Conservation (phyloP, 2,113 vertebrate genomes). For the Pongo pygmaeus region DNA sequence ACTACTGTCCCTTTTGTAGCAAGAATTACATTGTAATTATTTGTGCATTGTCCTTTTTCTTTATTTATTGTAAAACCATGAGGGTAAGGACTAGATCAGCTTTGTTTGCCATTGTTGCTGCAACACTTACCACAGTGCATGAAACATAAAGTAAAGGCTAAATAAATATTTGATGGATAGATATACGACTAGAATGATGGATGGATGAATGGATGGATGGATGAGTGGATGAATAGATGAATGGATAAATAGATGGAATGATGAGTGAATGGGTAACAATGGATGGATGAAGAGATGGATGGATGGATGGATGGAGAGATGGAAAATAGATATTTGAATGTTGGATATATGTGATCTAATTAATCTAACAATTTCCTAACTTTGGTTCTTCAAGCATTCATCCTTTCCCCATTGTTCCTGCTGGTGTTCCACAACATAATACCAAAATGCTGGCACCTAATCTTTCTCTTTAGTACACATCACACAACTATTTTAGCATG, state of each 20-base stretch:
- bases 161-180: background rate
- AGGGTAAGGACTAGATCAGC: background rate
- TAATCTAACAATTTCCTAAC: background rate
- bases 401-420: background rate
- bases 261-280: too few relatives aligned
- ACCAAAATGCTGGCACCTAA: background rate
- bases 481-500: background rate
- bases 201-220: too few relatives aligned
- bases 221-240: background rate
- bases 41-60: conserved; percentile 15
- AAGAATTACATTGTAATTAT: background rate
- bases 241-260: background rate
- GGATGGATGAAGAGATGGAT: background rate
- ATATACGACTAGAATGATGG: background rate
- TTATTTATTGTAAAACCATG: background rate
- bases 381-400: background rate
- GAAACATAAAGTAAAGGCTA: conserved; percentile 10
- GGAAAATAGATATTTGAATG: background rate
- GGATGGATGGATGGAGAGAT: background rate
- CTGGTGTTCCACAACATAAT: background rate
- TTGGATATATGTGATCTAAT: background rate
- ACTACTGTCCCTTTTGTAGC: background rate
- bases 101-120: background rate
- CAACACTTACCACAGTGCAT: background rate
- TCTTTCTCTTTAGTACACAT: background rate